Conservation (phyloP, 1,140 invertebrate species). For the Bombus sibiricus region DNA sequence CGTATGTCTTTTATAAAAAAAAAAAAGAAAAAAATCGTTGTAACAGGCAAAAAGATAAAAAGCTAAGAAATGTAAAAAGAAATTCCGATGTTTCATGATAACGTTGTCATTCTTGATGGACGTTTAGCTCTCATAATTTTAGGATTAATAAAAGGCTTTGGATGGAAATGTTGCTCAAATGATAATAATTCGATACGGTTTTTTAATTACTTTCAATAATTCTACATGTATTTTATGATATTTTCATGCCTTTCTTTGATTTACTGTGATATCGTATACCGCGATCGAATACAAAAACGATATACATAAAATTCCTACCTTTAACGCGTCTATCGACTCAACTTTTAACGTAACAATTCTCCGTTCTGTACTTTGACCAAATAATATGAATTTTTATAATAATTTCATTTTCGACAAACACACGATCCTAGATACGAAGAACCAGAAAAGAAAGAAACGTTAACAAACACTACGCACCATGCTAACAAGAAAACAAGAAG, state of each 20-base stretch:
- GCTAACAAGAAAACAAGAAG: not conserved
- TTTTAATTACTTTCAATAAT: not conserved
- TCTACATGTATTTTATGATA: not conserved
- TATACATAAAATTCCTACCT: too few relatives aligned
- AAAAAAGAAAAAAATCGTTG: not conserved
- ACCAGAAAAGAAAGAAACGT: not conserved
- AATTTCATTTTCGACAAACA: not conserved
- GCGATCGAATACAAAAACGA: too few relatives aligned
- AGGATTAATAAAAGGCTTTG: not conserved
- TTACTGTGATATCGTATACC: not conserved
- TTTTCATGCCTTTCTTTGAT: not conserved
- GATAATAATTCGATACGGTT: not conserved
- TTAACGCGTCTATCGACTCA: not conserved
- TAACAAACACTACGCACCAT: not conserved
- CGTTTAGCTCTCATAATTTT: not conserved
- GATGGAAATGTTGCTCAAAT: not conserved
- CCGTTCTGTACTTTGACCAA: not conserved
- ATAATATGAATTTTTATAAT: not conserved
- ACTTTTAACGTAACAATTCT: not conserved
- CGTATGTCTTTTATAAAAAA: constrained; percentile 36
- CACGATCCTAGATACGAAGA: not conserved
- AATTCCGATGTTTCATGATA: not conserved
- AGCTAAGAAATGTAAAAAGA: not conserved
- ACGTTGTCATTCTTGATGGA: not conserved
- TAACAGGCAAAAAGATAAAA: not conserved